Evolutionary conservation across 2,797 vertebrate genomes (phyloP), one percentile per base, ranked within the genome.

Genomic region (Xiphophorus birchmanni): DNA sequence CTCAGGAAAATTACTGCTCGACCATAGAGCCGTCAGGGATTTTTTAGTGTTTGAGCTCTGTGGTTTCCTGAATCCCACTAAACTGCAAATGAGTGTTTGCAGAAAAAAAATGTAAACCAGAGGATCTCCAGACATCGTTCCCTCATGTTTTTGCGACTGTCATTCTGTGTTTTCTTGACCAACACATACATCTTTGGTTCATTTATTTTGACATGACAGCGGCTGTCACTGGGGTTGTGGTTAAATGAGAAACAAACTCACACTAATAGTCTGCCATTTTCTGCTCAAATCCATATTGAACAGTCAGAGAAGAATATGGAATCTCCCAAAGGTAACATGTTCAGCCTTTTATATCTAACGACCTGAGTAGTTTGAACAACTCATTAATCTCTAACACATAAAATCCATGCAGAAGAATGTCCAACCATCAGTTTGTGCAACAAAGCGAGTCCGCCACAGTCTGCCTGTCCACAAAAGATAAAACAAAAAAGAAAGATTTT

Each of bases 91-190:
- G 23, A 85, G 74, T 76, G 73, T 58, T 54, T 69, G n/a, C n/a
- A 42, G 58, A 83, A 73, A 79, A 40, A 74, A 35, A 21, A 82
- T 79, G 71, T 15, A 75, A 76, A 60, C 80, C 1, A 35, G 29
- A 54, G 47, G n/a, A 65, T 67, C 71, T n/a, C 72, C 48, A 80
- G 76, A 80, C 79, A 79, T 83, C 65, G 78, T 71, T 82, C 4
- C 75, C 2, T 77, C 29, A 83, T 73, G 73, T 85, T 63, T 72
- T 71, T 72, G 40, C 13, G 13, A 50, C 69, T 35, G 13, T 82
- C 23, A 71, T 58, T 50, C 72, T 84, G 48, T 80, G 60, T 84
- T 82, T 82, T 63, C 67, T 84, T 65, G 60, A 82, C 79, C 74
- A 69, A n/a, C 45, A 45, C 65, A 80, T 74, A 18, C 75, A 56